phyloP scores from a whole-genome alignment of 2,113 vertebrate genomes.

The Crocuta crocuta region DNA sequence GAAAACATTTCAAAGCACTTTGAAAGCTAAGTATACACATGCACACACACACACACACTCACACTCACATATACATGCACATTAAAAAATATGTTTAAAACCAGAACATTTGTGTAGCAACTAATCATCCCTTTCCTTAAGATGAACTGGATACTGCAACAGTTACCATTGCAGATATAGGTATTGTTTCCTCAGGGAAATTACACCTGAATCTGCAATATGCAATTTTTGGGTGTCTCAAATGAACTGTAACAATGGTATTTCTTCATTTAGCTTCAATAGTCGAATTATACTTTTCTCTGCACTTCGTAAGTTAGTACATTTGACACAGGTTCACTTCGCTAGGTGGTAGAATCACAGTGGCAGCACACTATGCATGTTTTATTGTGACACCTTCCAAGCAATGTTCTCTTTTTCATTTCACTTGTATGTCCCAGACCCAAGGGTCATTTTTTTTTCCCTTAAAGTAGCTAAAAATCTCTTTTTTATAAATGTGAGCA shows the following conservation, averaged over 20 bases:
- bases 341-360: slow-evolving; percentile 91
- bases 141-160: slow-evolving; percentile 92
- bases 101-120: slow-evolving; percentile 36
- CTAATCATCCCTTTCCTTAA: slow-evolving; percentile 87
- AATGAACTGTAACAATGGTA: slow-evolving; percentile 92
- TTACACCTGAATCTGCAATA: slow-evolving; percentile 93
- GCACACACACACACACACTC: not conserved
- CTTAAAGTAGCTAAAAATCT: not conserved
- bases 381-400: slow-evolving; percentile 93
- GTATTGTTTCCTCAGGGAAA: slow-evolving; percentile 92
- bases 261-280: slow-evolving; percentile 91
- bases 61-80: not conserved
- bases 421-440: slow-evolving; percentile 81
- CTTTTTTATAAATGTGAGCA: not conserved
- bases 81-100: not conserved
- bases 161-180: slow-evolving; percentile 90
- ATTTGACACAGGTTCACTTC: slow-evolving; percentile 92
- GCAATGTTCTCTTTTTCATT: slow-evolving; percentile 94
- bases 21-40: not conserved
- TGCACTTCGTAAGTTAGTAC: slow-evolving; percentile 88
- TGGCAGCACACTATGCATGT: slow-evolving; percentile 93
- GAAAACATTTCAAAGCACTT: not conserved
- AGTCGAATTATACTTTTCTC: slow-evolving; percentile 87
- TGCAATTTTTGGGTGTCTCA: slow-evolving; percentile 92
- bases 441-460: slow-evolving; percentile 75